phyloP scores from a whole-genome alignment of 2,797 vertebrate genomes.

The Aphelocoma californica region DNA sequence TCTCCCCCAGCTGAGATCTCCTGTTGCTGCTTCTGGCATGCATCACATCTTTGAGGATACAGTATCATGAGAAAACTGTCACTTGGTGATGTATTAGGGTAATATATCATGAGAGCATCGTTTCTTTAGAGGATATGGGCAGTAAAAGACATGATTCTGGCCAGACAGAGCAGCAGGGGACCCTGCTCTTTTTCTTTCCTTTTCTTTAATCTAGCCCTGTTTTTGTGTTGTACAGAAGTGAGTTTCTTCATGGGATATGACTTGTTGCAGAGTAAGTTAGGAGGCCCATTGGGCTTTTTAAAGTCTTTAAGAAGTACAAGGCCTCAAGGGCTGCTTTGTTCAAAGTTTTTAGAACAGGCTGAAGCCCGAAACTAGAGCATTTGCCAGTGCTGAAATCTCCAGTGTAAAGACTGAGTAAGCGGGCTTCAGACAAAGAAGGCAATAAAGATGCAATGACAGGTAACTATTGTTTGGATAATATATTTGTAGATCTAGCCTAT shows the following conservation, averaged over 20 bases:
- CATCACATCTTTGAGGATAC: constrained; percentile 72
- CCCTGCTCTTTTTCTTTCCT: constrained; percentile 64
- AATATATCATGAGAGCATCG: constrained; percentile 73
- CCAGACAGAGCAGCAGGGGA: constrained; percentile 75
- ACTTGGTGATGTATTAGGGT: constrained; percentile 70
- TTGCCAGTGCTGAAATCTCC: constrained; percentile 53
- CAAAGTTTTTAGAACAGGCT: constrained; percentile 32
- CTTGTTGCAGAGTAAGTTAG: constrained; percentile 79
- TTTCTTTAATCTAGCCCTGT: constrained; percentile 76
- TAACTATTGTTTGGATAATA: constrained; percentile 16
- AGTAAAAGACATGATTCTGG: constrained; percentile 74
- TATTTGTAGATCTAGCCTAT: neutral
- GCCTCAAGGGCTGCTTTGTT: constrained; percentile 80
- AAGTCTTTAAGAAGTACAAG: constrained; percentile 70
- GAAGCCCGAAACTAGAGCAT: constrained; percentile 7
- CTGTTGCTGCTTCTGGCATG: constrained; percentile 63
- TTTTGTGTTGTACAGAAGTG: constrained; percentile 76
- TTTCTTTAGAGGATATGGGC: constrained; percentile 72
- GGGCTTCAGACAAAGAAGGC: constrained; percentile 37
- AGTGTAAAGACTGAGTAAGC: constrained; percentile 34
- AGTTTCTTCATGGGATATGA: constrained; percentile 82
- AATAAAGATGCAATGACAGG: constrained; percentile 30
- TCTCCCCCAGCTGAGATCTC: constrained; percentile 43
- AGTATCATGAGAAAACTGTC: constrained; percentile 73
- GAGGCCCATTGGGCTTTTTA: constrained; percentile 78